Percentiles rank a stretch among this genome's conserved stretches.
Conservation (phyloP, 2,113 vertebrate genomes). For the Siniperca knerii region DNA sequence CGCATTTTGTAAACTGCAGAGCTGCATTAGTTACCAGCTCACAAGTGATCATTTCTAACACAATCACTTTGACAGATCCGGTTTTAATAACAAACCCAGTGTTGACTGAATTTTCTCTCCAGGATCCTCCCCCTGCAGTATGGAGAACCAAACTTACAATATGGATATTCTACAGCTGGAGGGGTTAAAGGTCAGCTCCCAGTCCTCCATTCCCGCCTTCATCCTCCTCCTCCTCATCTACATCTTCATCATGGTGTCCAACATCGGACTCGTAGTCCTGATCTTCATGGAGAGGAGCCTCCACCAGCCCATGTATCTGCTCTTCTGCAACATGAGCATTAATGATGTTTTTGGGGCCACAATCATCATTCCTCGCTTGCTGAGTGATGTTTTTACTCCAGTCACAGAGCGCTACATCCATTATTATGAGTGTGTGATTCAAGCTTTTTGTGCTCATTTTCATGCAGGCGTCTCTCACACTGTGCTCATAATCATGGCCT, state of each 20-base stretch:
- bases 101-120: not conserved
- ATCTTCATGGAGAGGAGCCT: slow-evolving; percentile 53
- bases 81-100: no score
- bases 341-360: slow-evolving; percentile 68
- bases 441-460: slow-evolving; percentile 72
- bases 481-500: slow-evolving; percentile 69
- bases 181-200: slow-evolving; percentile 57
- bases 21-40: no score
- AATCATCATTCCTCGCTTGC: slow-evolving; percentile 60
- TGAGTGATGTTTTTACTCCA: slow-evolving; percentile 51
- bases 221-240: slow-evolving; percentile 65
- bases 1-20: no score
- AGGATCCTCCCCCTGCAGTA: not conserved
- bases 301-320: slow-evolving; percentile 49
- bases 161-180: slow-evolving; percentile 46
- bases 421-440: slow-evolving; percentile 59
- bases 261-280: slow-evolving; percentile 61
- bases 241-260: slow-evolving; percentile 67
- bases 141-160: slow-evolving; percentile 62
- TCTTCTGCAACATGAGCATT: slow-evolving; percentile 75
- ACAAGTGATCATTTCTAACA: no score
- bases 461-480: not conserved
- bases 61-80: no score
- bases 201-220: slow-evolving; percentile 42
- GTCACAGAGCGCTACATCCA: slow-evolving; percentile 45